These are phyloP conservation scores for Gulo gulo DNA, from an alignment of 2,113 vertebrate genomes.

Conservation along the genomic window DNA sequence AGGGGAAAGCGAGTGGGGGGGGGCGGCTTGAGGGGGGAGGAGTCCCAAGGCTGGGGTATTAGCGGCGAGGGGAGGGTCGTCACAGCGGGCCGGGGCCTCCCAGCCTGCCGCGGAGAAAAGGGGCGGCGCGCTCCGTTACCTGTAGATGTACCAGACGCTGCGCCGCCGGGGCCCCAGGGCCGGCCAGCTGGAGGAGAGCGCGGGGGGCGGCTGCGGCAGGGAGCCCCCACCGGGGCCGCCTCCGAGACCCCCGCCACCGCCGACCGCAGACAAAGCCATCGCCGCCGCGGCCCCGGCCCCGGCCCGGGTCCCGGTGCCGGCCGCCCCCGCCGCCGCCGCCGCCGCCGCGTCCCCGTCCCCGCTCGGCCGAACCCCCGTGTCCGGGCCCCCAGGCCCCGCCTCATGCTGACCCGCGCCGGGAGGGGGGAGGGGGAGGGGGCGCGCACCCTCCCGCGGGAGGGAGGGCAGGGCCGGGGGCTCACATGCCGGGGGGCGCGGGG, in stretches of 20 bases:
- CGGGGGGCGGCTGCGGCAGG: slow-evolving; percentile 81
- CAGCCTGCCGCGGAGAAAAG: not conserved
- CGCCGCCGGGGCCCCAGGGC: slow-evolving; percentile 91
- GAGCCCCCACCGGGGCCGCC: slow-evolving; percentile 70
- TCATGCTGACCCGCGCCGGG: slow-evolving; percentile 79
- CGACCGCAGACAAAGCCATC: slow-evolving; percentile 81
- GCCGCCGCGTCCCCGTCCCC: slow-evolving; percentile 72
- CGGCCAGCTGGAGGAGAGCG: slow-evolving; percentile 94
- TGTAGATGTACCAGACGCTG: slow-evolving; percentile 97
- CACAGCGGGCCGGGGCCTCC: not conserved
- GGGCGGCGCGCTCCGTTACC: slow-evolving; percentile 82
- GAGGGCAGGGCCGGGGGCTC: slow-evolving; percentile 68
- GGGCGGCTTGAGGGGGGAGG: not conserved
- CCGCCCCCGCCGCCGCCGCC: slow-evolving; percentile 74
- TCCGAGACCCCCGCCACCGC: slow-evolving; percentile 76
- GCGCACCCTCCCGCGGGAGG: slow-evolving; percentile 74
- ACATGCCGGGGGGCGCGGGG: slow-evolving; percentile 68
- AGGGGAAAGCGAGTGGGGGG: not conserved
- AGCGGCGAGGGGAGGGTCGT: not conserved
- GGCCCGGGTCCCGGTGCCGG: slow-evolving; percentile 71
- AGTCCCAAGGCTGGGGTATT: not conserved
- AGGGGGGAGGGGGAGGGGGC: slow-evolving; percentile 68
- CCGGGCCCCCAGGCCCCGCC: slow-evolving; percentile 84
- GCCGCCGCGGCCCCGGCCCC: slow-evolving; percentile 65
- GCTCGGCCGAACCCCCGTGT: slow-evolving; percentile 80